Percentiles rank a stretch among this genome's conserved stretches.
phyloP scores from a whole-genome alignment of 2,113 vertebrate genomes.

The Aleadryas rufinucha region DNA sequence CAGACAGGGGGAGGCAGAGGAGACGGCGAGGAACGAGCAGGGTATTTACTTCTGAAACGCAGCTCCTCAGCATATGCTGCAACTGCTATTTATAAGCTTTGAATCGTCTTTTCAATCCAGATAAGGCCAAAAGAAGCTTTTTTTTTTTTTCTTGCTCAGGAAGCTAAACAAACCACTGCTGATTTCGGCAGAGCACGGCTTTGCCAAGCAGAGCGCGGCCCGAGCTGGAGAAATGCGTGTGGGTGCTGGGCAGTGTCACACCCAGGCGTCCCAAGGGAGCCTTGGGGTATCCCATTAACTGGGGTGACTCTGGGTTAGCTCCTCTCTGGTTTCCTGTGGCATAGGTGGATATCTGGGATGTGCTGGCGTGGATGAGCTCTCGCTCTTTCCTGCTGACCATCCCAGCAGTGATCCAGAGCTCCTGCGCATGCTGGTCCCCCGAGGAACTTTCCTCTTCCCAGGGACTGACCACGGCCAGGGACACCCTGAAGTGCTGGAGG shows the following conservation, averaged over 20 bases:
- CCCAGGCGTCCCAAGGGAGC: fast-evolving
- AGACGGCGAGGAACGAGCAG: not conserved
- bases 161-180: not conserved
- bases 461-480: not conserved
- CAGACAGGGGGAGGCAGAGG: not conserved
- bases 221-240: fast-evolving
- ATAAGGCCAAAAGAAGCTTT: constrained; percentile 1
- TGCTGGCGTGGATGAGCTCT: not conserved
- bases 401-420: not conserved
- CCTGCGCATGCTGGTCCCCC: fast-evolving
- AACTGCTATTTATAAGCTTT: constrained; percentile 58
- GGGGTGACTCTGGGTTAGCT: not conserved
- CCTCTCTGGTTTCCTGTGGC: not conserved
- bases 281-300: not conserved
- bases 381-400: not conserved
- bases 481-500: not conserved
- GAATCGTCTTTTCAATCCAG: constrained; percentile 42
- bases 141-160: not conserved
- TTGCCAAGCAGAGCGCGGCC: not conserved
- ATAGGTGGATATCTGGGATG: fast-evolving
- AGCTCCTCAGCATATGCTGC: constrained; percentile 30
- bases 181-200: not conserved
- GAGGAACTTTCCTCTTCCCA: not conserved
- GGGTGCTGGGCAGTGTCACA: fast-evolving
- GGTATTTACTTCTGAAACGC: not conserved